phyloP scores from a whole-genome alignment of 1,140 invertebrate species.

The Tetraneura akinire region DNA sequence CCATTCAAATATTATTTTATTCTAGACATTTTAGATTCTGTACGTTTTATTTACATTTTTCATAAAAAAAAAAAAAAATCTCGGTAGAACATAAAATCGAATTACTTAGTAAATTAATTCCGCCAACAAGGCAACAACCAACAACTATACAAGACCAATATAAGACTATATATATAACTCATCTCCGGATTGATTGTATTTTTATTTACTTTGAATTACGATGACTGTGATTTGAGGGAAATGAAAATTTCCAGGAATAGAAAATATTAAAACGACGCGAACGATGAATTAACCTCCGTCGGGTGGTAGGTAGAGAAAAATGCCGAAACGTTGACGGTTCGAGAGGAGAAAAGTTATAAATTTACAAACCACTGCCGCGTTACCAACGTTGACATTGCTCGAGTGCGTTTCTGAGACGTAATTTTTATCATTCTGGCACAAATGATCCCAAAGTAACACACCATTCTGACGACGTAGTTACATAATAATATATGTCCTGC shows the following conservation, averaged over 20 bases:
- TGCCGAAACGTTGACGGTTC: background rate
- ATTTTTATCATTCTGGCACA: constrained; percentile 20
- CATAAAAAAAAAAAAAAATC: background rate
- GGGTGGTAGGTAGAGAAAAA: background rate
- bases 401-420: background rate
- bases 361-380: background rate
- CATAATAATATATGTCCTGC: background rate
- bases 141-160: background rate
- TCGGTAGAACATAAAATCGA: constrained; percentile 1
- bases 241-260: background rate
- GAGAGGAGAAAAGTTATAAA: background rate
- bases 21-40: no score
- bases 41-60: no score
- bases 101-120: constrained; percentile 31
- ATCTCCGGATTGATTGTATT: constrained; percentile 26
- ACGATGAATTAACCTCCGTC: background rate
- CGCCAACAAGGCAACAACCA: no score
- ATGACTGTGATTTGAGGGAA: background rate
- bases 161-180: background rate
- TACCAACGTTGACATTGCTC: background rate
- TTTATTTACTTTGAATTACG: constrained; percentile 31
- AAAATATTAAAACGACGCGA: background rate
- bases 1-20: no score
- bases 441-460: constrained; percentile 30
- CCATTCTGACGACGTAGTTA: background rate